Evolutionary conservation across 64 coral and sea anemone genomes (phyloP).

Genomic region (Platygyra sinensis): DNA sequence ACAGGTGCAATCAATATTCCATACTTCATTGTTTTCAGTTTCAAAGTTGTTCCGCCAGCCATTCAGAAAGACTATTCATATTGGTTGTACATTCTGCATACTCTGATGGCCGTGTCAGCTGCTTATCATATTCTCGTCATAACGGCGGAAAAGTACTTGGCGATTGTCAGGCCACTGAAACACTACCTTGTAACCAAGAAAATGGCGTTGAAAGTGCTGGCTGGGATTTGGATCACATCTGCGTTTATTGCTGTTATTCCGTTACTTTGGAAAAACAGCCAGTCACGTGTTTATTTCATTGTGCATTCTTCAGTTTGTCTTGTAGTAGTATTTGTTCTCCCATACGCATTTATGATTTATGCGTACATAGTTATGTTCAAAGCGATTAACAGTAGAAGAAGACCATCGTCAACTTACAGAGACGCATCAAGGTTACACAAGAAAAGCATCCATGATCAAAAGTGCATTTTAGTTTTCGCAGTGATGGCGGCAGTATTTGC

Average conservation of each 20-base stretch:
- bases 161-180: slow-evolving; percentile 45
- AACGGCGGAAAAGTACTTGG: slow-evolving; percentile 55
- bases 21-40: slow-evolving; percentile 17
- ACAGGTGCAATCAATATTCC: slow-evolving; percentile 69
- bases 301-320: slow-evolving; percentile 8
- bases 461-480: slow-evolving; percentile 36
- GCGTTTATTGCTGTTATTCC: slow-evolving; percentile 6
- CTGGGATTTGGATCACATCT: slow-evolving; percentile 32
- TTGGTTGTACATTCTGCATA: slow-evolving; percentile 2
- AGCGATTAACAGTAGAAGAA: slow-evolving; percentile 8
- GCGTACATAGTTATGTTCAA: slow-evolving; percentile 32
- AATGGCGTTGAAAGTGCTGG: slow-evolving; percentile 32
- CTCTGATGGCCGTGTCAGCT: slow-evolving; percentile 12
- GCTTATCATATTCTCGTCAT: slow-evolving; percentile 58
- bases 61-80: background rate
- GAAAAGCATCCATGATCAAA: background rate
- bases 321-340: slow-evolving; percentile 7
- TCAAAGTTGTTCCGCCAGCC: background rate
- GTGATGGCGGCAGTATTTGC: slow-evolving; percentile 2
- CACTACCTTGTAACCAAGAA: slow-evolving; percentile 42
- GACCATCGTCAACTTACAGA: background rate
- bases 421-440: background rate
- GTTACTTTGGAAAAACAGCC: background rate
- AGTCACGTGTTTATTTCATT: background rate
- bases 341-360: slow-evolving; percentile 38